Conservation (phyloP, 2,888 invertebrate genomes). For the Ametastegia equiseti region DNA sequence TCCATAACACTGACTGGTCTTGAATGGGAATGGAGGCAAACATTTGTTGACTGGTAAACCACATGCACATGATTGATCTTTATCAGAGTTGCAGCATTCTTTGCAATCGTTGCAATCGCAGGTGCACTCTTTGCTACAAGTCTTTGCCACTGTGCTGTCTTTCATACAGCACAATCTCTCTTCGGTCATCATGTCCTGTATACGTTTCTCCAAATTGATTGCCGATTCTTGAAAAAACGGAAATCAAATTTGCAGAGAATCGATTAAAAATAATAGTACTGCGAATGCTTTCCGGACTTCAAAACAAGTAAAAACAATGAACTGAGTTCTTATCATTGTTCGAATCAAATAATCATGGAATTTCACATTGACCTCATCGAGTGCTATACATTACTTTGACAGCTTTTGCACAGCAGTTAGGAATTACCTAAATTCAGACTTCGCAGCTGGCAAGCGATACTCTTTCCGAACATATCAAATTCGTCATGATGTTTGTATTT, state of each 20-base stretch:
- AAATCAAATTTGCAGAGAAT: neutral
- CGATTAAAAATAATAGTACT: neutral
- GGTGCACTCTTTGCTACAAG: constrained; percentile 7
- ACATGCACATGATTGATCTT: constrained; percentile 42
- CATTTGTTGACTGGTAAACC: constrained; percentile 46
- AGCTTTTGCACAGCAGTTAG: neutral
- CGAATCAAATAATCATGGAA: neutral
- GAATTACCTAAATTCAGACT: constrained; percentile 39
- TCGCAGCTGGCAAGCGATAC: constrained; percentile 34
- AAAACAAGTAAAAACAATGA: neutral
- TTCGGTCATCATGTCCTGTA: constrained; percentile 48
- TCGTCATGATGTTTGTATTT: constrained; percentile 19
- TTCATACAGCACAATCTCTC: constrained; percentile 35
- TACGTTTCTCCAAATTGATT: constrained; percentile 47
- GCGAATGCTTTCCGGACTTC: neutral
- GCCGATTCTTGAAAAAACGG: constrained; percentile 26
- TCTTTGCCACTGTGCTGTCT: neutral
- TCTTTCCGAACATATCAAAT: constrained; percentile 45
- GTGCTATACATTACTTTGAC: no score
- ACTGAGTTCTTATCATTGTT: neutral
- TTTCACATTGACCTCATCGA: no score
- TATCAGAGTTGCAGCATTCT: constrained; percentile 14
- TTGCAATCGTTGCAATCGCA: constrained; percentile 38
- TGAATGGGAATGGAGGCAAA: constrained; percentile 32
- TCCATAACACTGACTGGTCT: constrained; percentile 27